Evolutionary conservation across 2,113 vertebrate genomes (phyloP).

Genomic region (Xiphophorus maculatus): DNA sequence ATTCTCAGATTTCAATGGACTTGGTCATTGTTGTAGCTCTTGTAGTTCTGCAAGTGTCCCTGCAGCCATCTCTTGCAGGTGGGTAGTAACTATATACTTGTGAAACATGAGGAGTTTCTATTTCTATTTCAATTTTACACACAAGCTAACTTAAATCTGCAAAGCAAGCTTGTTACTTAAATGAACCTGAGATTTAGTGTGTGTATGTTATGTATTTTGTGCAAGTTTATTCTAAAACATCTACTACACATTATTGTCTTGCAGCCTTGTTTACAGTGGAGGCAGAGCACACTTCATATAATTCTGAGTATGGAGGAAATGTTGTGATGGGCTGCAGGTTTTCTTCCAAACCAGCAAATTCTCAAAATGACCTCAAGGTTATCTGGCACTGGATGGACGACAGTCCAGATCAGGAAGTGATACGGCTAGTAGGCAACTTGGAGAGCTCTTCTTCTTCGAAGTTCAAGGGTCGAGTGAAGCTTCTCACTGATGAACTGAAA

Average conservation of each 20-base stretch:
- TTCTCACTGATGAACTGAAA: slow-evolving; percentile 80
- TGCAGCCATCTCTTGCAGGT: slow-evolving; percentile 64
- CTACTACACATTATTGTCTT: slow-evolving; percentile 33
- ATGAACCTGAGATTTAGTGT: background rate
- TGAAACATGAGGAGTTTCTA: no score
- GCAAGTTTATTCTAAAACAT: background rate
- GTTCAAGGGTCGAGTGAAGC: slow-evolving; percentile 75
- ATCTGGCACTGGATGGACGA: slow-evolving; percentile 75
- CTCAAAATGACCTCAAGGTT: slow-evolving; percentile 70
- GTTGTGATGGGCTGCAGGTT: slow-evolving; percentile 88
- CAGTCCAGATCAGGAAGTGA: slow-evolving; percentile 49
- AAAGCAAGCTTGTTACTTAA: background rate
- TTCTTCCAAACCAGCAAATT: slow-evolving; percentile 57
- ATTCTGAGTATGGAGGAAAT: slow-evolving; percentile 75
- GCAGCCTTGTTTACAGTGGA: slow-evolving; percentile 86
- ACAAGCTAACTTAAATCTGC: background rate
- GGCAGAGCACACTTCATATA: slow-evolving; percentile 67
- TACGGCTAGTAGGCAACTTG: slow-evolving; percentile 67
- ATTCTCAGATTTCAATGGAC: slow-evolving; percentile 67
- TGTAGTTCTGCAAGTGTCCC: slow-evolving; percentile 50
- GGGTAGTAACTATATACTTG: slow-evolving; percentile 1
- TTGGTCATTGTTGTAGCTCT: slow-evolving; percentile 48
- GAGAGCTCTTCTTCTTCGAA: slow-evolving; percentile 62
- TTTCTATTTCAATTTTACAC: background rate
- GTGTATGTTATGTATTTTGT: background rate